Evolutionary conservation across 2,888 invertebrate species (phyloP).

Genomic region (Cremastinae sp.): DNA sequence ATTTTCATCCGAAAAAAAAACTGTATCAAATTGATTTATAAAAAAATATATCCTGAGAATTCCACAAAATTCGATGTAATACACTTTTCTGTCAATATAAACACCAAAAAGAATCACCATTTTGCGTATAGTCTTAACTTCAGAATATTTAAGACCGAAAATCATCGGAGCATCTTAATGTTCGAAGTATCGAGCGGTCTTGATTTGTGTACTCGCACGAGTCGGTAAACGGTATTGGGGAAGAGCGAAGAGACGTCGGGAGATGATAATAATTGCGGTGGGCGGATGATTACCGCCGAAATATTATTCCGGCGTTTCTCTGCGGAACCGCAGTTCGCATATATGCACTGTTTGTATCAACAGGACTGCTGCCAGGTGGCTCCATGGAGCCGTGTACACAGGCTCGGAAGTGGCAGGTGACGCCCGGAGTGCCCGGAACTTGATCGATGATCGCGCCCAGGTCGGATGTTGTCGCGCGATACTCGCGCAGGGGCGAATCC

Average conservation of each 20-base stretch:
- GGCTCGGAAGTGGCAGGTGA: slow-evolving; percentile 23
- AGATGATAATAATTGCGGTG: slow-evolving; percentile 15
- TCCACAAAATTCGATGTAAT: too few relatives aligned
- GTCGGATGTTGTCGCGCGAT: slow-evolving; percentile 61
- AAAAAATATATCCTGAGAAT: too few relatives aligned
- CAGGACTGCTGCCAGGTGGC: slow-evolving; percentile 7
- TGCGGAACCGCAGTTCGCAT: not conserved
- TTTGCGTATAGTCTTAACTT: too few relatives aligned
- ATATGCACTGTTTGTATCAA: slow-evolving; percentile 24
- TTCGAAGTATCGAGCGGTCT: too few relatives aligned
- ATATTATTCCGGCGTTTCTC: slow-evolving; percentile 14
- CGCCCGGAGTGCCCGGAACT: slow-evolving; percentile 48
- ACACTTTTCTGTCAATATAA: too few relatives aligned
- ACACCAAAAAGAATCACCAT: too few relatives aligned
- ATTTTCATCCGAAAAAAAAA: too few relatives aligned
- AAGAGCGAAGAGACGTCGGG: not conserved
- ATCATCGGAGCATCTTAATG: too few relatives aligned
- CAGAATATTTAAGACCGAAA: too few relatives aligned
- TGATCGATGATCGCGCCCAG: slow-evolving; percentile 62
- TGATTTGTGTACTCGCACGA: too few relatives aligned
- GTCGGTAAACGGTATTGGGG: too few relatives aligned
- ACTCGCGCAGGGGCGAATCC: slow-evolving; percentile 55
- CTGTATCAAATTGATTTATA: too few relatives aligned
- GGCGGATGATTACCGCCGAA: slow-evolving; percentile 4
- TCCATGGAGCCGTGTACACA: slow-evolving; percentile 8